Conservation (phyloP, 2,113 vertebrate species). For the Ochotona curzoniae region DNA sequence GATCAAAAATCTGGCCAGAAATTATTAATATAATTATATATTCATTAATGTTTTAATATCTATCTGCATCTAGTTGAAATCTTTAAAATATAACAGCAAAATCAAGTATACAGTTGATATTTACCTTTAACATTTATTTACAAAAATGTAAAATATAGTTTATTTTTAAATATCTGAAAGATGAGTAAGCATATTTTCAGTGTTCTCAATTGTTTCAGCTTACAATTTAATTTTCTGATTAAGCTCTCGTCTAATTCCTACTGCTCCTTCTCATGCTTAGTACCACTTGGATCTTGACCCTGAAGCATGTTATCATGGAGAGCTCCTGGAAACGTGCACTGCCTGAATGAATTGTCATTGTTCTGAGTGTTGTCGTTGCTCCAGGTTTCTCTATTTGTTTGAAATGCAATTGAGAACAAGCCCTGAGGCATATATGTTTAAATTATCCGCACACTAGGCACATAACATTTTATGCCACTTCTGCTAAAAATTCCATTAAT, state of each 20-base stretch:
- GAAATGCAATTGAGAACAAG: neutral
- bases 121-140: neutral
- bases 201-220: neutral
- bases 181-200: neutral
- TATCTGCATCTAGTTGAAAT: neutral
- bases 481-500: neutral
- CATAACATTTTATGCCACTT: neutral
- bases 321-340: neutral
- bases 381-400: neutral
- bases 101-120: neutral
- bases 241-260: neutral
- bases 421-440: neutral
- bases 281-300: neutral
- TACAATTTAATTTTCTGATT: neutral
- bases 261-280: neutral
- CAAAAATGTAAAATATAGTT: neutral
- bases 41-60: neutral
- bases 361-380: neutral
- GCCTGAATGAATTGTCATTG: neutral
- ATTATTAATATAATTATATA: neutral
- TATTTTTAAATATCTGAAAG: neutral
- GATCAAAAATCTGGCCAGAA: neutral
- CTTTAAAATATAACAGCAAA: neutral
- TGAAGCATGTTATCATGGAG: neutral
- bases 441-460: neutral